phyloP scores from a whole-genome alignment of 2,888 invertebrate genomes.

The Polymixis flavicincta region DNA sequence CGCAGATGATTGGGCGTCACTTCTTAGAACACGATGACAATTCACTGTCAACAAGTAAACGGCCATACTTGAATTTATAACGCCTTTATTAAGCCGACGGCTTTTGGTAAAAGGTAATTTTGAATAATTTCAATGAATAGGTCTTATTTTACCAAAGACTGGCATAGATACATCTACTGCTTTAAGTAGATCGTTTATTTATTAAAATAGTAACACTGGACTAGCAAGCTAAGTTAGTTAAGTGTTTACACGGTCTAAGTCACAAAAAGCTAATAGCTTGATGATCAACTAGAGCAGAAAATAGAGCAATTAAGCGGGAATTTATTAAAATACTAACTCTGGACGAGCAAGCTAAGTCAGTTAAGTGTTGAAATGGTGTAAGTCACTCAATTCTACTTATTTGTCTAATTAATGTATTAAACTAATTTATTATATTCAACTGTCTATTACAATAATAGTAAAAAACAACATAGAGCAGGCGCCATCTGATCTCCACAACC shows the following conservation, averaged over 20 bases:
- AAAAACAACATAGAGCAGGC: too few species aligned
- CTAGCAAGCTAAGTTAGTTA: not conserved
- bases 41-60: not conserved
- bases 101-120: not conserved
- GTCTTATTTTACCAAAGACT: not conserved
- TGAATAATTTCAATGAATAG: not conserved
- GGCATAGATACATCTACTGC: not conserved
- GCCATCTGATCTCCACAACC: too few species aligned
- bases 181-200: not conserved
- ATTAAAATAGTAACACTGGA: not conserved
- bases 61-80: not conserved
- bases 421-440: too few species aligned
- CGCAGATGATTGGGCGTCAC: not conserved
- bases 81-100: slow-evolving; percentile 17
- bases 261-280: not conserved
- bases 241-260: not conserved
- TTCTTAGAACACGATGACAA: not conserved
- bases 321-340: too few species aligned
- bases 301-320: too few species aligned
- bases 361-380: too few species aligned
- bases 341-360: too few species aligned
- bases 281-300: too few species aligned
- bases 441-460: too few species aligned
- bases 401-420: too few species aligned
- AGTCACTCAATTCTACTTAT: too few species aligned